Evolutionary conservation across 2,888 invertebrate species (phyloP), one percentile per base, ranked within the genome.

Genomic region (Spodoptera exigua): DNA sequence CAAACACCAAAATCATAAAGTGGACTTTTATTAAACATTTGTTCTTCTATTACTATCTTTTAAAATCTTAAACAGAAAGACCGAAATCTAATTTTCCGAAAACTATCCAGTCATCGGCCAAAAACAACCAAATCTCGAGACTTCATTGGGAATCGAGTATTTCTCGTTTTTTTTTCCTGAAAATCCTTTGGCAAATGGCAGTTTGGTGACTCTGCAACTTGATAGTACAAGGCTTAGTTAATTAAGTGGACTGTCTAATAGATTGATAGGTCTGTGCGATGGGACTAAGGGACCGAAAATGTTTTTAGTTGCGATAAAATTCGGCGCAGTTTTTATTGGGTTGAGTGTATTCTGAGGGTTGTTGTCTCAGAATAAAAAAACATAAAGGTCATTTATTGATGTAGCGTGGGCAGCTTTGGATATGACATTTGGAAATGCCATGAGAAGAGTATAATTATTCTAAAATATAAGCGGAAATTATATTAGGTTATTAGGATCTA

Each of bases 251-350:
- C 66, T 56, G 66, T 76, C 76, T 64, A 44, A 17, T 67, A 80
- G 80, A 80, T 80, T 79, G 79, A 80, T 80, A 76, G 78, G 53
- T 73, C 70, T 75, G 66, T 68, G 74, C 47, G 56, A 17, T 39
- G 69, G 56, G 51, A 45, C 32, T 44, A 2, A 16, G 18, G 14
- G n/a, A 18, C 40, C 35, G 7, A 45, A 65, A 49, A 60, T 39
- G 55, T 65, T 69, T 68, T 61, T 69, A 70, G 70, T 69, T 69
- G n/a, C 16, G 55, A 61, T 49, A 32, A 32, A 49, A 36, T 63
- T 63, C 9, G 32, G 14, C 5, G 27, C 27, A 9, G 27, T 27
- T 7, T 27, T 32, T 21, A 7, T 0, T 7, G 4, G 12, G 1
- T 12, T 2, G n/a, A n/a, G n/a, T 32, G 10, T 39, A 37, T 39